Evolutionary conservation across 2,888 invertebrate genomes (phyloP).

Genomic region (Acanthopleura granulata): DNA sequence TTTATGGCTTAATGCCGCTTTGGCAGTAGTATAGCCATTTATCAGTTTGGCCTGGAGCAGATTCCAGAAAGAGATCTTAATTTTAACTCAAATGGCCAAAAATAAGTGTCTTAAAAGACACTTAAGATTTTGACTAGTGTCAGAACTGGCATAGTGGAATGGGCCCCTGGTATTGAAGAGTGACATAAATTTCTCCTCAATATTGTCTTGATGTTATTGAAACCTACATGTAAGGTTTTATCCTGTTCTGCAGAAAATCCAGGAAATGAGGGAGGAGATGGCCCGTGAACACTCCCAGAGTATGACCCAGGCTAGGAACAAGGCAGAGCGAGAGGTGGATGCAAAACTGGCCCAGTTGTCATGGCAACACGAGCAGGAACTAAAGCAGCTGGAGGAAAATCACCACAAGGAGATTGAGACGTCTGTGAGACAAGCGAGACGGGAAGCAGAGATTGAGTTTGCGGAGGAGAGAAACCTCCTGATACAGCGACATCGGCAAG

Average conservation of each 20-base stretch:
- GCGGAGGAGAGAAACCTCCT: slow-evolving; percentile 48
- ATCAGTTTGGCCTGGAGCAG: too few relatives aligned
- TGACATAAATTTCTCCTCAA: too few relatives aligned
- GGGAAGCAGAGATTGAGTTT: slow-evolving; percentile 47
- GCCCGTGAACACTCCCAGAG: background rate
- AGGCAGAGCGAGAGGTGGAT: slow-evolving; percentile 20
- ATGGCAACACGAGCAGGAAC: slow-evolving; percentile 39
- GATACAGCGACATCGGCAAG: slow-evolving; percentile 46
- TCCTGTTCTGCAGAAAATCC: slow-evolving; percentile 1
- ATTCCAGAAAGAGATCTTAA: too few relatives aligned
- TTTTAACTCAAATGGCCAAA: too few relatives aligned
- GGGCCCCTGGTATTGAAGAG: too few relatives aligned
- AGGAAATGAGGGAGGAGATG: slow-evolving; percentile 17
- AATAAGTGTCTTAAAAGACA: too few relatives aligned
- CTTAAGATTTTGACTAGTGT: too few relatives aligned
- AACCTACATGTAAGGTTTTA: too few relatives aligned
- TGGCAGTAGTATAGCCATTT: too few relatives aligned
- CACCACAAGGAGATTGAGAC: slow-evolving; percentile 26
- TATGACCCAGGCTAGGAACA: slow-evolving; percentile 7
- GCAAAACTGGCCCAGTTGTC: slow-evolving; percentile 38
- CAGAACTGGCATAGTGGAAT: too few relatives aligned
- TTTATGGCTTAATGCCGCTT: too few relatives aligned
- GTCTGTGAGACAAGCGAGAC: slow-evolving; percentile 18
- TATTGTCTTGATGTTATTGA: too few relatives aligned
- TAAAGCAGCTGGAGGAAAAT: slow-evolving; percentile 44